Percentiles rank a stretch among this genome's conserved stretches.
Conservation (phyloP, 2,113 vertebrate species). For the Onychostoma macrolepis region DNA sequence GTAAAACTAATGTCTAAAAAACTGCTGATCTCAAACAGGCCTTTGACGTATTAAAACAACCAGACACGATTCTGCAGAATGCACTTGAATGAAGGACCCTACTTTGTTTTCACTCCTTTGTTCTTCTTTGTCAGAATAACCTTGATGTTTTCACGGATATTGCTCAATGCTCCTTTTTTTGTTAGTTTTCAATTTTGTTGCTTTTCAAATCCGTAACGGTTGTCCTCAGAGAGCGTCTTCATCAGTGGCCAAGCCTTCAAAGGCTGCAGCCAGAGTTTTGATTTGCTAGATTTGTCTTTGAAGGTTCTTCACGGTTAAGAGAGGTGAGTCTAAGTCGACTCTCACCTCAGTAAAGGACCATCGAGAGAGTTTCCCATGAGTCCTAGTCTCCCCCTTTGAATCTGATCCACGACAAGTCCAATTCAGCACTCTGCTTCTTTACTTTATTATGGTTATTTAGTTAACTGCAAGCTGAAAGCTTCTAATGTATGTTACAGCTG, state of each 20-base stretch:
- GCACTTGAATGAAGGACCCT: not conserved
- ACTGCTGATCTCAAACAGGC: not conserved
- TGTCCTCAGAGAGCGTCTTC: not conserved
- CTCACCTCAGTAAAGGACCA: not conserved
- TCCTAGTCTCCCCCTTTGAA: not conserved
- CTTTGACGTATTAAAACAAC: not conserved
- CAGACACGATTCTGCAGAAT: not conserved
- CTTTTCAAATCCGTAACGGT: not conserved
- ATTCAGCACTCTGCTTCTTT: conserved; percentile 18
- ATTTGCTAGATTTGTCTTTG: conserved; percentile 43
- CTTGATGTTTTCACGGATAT: not conserved
- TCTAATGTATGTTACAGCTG: conserved; percentile 81
- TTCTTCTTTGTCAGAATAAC: not conserved
- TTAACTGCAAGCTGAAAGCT: conserved; percentile 68
- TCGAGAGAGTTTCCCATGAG: not conserved
- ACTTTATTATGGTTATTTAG: conserved; percentile 56
- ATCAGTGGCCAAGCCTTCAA: conserved; percentile 13
- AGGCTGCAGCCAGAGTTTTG: not conserved
- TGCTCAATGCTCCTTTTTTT: not conserved
- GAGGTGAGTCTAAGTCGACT: conserved; percentile 1
- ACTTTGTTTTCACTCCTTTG: not conserved
- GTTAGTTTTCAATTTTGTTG: not conserved
- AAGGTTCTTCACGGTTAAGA: conserved; percentile 13
- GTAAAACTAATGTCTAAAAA: not conserved
- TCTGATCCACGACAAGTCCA: conserved; percentile 17